A percentile compares a stretch with the other conserved stretches of the same genome.
These are phyloP conservation scores for Lemur catta DNA, from an alignment of 2,797 vertebrate species.

Conservation along the genomic window DNA sequence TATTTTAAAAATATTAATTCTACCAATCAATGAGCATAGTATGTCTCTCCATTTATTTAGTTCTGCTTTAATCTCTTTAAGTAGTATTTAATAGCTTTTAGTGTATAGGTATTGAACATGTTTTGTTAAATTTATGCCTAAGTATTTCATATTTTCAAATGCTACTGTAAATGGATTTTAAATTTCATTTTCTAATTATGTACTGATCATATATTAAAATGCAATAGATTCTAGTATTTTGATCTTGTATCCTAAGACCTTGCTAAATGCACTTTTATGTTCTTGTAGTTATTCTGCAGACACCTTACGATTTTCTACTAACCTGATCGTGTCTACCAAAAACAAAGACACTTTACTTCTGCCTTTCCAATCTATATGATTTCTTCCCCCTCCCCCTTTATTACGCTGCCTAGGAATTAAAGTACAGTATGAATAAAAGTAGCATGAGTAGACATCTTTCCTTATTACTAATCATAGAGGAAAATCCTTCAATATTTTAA, in stretches of 20 bases:
- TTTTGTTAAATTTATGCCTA: constrained; percentile 13
- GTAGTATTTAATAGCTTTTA: constrained; percentile 27
- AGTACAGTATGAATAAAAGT: not conserved
- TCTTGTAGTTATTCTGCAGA: not conserved
- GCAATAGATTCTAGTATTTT: not conserved
- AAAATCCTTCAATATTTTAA: not conserved
- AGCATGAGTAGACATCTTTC: not conserved
- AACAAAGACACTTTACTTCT: not conserved
- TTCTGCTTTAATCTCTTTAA: not conserved
- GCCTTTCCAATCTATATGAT: not conserved
- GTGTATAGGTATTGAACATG: not conserved
- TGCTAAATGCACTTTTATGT: not conserved
- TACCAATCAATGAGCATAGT: not conserved
- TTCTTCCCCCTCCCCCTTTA: not conserved
- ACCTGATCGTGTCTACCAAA: not conserved
- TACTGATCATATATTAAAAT: not conserved
- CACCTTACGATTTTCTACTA: not conserved
- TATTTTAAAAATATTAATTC: not conserved
- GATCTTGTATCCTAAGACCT: not conserved
- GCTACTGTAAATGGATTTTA: not conserved
- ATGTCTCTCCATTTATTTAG: not conserved
- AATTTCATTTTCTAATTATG: not conserved
- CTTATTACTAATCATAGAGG: not conserved
- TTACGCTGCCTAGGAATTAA: not conserved
- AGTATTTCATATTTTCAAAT: constrained; percentile 34